These are phyloP conservation scores for Digitonthophagus gazella DNA, from an alignment of 2,888 invertebrate genomes.

Conservation along the genomic window DNA sequence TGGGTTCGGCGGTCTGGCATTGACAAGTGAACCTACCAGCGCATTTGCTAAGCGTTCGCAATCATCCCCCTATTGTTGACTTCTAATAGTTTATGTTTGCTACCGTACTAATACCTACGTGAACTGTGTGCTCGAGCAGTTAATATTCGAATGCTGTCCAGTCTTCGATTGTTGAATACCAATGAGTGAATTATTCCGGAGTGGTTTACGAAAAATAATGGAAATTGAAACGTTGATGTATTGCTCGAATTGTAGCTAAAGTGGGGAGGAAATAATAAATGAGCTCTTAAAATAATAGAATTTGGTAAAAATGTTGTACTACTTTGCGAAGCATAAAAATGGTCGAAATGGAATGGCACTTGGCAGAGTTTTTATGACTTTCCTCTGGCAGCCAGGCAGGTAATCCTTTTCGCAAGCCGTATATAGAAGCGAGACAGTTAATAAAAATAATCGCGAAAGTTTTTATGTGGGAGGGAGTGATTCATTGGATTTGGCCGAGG, in stretches of 20 bases:
- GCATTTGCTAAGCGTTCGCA: neutral
- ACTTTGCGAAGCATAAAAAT: neutral
- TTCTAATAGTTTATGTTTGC: neutral
- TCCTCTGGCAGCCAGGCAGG: neutral
- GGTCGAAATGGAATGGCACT: neutral
- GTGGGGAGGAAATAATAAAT: no score
- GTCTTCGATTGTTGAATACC: neutral
- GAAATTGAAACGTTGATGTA: no score
- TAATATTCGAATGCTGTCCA: neutral
- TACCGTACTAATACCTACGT: neutral
- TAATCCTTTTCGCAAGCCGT: neutral
- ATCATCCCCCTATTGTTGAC: neutral
- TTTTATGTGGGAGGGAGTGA: constrained; percentile 11
- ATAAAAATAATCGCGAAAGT: constrained; percentile 14
- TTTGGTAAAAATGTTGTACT: neutral
- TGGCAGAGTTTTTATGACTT: neutral
- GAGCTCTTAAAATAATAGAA: neutral
- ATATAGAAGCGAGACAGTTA: constrained; percentile 5
- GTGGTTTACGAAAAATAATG: no score
- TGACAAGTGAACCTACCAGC: neutral
- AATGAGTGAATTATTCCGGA: no score
- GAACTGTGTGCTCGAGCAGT: neutral
- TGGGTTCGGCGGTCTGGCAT: neutral
- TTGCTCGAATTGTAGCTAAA: no score
- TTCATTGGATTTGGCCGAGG: constrained; percentile 4